Evolutionary conservation across 2,113 vertebrate genomes (phyloP), one percentile per base, ranked within the genome.

Genomic region (Crotalus horridus): DNA sequence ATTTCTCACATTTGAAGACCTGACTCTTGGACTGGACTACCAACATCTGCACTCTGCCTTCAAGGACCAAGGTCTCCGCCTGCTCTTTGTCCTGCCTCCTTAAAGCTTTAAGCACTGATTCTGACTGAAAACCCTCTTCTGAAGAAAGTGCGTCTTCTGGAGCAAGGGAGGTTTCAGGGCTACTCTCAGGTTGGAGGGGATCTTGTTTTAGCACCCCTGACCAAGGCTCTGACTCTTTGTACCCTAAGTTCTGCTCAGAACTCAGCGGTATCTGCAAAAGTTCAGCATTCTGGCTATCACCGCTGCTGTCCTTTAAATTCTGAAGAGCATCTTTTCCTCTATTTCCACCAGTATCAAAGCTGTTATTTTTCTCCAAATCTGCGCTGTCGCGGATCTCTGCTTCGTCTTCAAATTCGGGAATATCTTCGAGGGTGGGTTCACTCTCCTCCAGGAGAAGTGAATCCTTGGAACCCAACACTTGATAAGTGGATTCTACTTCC

Each of bases 31-130:
- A 98, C 91, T 98, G 98, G 46, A 99, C 97, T 94, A 99, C 98
- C 13, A 99, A 96, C 99, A 99, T 98, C 95, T 99, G 98, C 86
- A 99, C 99, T 21, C 98, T 97, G 8, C 99, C 99, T 93, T 99
- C 99, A 93, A 99, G 95, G 29, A 99, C 98, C 94, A 99, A 96
- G 0, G 98, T 97, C 64, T 99, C 98, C 0, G 98, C 98, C 94
- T 99, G 98, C 88, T 99, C 98, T 95, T 98, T 99, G 97, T 99
- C 99, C 55, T 98, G 98, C 92, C 97, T 98, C 94, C 98, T 98
- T 89, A 99, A 96, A 0, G 97, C 98, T 94, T 98, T 98, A 64
- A 99, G 96, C 4, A 96, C 94, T 0, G 91, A 97, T 92, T 99
- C 98, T 0, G 98, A 97, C 53, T 96, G 95, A 3, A 1, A 0